These are phyloP conservation scores for Penaeus vannamei DNA, from an alignment of 1,140 invertebrate species.

Conservation along the genomic window DNA sequence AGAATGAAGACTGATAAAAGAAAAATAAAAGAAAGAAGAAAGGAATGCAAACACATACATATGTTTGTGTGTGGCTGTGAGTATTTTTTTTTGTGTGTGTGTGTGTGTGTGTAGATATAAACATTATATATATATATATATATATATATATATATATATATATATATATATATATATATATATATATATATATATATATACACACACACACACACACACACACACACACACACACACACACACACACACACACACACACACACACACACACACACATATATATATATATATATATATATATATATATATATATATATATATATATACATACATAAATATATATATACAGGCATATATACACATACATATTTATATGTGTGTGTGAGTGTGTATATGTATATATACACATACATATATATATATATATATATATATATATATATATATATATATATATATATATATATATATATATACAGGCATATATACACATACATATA, in stretches of 20 bases:
- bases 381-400: background rate
- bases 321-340: background rate
- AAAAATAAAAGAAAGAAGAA: background rate
- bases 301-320: constrained; percentile 8
- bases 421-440: background rate
- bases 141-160: constrained; percentile 16
- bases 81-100: background rate
- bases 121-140: too few relatives aligned
- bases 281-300: constrained; percentile 16
- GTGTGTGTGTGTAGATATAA: too few relatives aligned
- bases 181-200: constrained; percentile 16
- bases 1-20: background rate
- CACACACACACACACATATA: constrained; percentile 7
- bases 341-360: background rate
- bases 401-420: background rate
- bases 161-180: constrained; percentile 16
- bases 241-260: constrained; percentile 11
- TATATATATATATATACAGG: background rate
- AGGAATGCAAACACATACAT: background rate
- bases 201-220: constrained; percentile 11
- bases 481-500: background rate
- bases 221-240: constrained; percentile 11
- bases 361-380: background rate
- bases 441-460: background rate
- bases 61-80: background rate